Base-by-base conservation (phyloP, 2,888 invertebrate genomes). In the Latrodectus hesperus region DNA sequence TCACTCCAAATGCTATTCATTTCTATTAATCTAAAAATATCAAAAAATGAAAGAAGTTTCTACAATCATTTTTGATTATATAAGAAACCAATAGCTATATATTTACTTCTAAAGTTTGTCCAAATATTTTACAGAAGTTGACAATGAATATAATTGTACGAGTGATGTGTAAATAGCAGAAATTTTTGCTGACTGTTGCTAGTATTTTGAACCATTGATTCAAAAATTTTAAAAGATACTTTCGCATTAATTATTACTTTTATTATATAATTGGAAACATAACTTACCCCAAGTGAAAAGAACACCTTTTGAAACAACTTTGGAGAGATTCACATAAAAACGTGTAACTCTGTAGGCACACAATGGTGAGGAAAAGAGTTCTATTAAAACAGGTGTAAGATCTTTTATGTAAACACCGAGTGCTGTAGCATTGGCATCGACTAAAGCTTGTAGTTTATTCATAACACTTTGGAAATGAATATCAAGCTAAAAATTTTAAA, bases 331-430 rank as follows among this genome's bases (percentile, higher is more conserved):
- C 12, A 94, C 91, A 91, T 94, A 95, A 9, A 96, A 92, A 84
- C 94, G 93, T 9, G 94, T 93, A 88, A 95, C 92, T 16, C 93
- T 93, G 0, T 95, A 95, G 10, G 97, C 96, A 10, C 96, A 96
- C 65, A 98, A 92, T 0, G 97, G 96, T 26, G 96, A 96, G 79
- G 94, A 94, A 89, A 97, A 93, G 88, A 96, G 94, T 75, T 93
- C 94, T 78, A 96, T 92, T 87, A 96, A 92, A 5, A 93, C 92
- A 0, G 94, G 93, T 49, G 95, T 92, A 4, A 95, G 91, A 75
- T 94, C 93, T 90, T 94, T 94, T 89, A 94, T 93, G 90, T 94
- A 92, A 60, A 93, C 91, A 0, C 94, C 94, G 9, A 94, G 91
- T 78, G 93, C 93, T 6, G 92, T 91, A 0, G 93, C 91, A 91